Evolutionary conservation across 2,888 invertebrate genomes (phyloP).

Genomic region (Marasmarcha lunaedactyla): DNA sequence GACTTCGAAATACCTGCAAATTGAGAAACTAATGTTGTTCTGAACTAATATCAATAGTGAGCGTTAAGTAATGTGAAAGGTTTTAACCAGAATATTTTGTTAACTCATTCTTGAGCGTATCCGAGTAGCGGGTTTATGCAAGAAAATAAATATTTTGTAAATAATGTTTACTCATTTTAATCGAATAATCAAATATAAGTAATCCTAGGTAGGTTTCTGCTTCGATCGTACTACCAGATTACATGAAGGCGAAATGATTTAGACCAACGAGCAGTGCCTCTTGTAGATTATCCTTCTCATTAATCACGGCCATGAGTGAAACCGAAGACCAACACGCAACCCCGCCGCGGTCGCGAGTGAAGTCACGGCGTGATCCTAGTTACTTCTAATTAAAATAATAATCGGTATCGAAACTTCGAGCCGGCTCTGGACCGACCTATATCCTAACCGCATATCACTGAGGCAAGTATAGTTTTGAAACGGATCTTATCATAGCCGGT

Average conservation of each 20-base stretch:
- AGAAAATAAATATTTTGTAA: constrained; percentile 47
- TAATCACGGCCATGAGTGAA: no score
- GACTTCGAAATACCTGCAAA: neutral
- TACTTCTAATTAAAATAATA: no score
- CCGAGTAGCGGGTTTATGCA: constrained; percentile 20
- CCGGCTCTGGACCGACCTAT: neutral
- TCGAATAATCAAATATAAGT: no score
- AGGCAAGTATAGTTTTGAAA: neutral
- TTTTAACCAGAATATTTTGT: constrained; percentile 55
- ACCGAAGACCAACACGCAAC: no score
- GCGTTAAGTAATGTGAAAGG: constrained; percentile 10
- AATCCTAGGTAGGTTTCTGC: no score
- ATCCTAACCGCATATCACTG: constrained; percentile 11
- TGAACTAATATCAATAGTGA: constrained; percentile 22
- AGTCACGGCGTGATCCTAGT: no score
- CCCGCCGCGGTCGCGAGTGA: no score
- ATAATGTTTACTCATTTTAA: constrained; percentile 35
- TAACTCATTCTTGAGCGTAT: constrained; percentile 20
- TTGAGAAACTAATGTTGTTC: constrained; percentile 24
- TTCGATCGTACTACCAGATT: no score
- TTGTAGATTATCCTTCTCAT: no score
- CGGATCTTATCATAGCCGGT: neutral
- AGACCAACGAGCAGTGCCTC: no score
- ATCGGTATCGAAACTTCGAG: no score
- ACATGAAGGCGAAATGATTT: no score